Base-by-base conservation (phyloP, 2,113 vertebrate genomes). In the Pristiophorus japonicus region DNA sequence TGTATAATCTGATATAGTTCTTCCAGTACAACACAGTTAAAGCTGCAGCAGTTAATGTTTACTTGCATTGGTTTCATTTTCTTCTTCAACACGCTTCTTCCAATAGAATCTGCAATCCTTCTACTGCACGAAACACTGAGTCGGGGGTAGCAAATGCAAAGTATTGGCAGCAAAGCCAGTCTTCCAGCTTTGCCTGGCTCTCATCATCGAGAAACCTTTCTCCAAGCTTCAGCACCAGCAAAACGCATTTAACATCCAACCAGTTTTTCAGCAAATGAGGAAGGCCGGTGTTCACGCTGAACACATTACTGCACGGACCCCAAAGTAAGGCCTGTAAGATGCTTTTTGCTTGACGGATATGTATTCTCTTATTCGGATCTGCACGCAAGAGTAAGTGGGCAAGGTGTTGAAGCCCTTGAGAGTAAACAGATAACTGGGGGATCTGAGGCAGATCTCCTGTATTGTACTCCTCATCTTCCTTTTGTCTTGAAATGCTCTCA, bases 291-390 rank as follows among this genome's bases (percentile, higher is more conserved):
- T 96, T 96, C n/a, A 85, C 95, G 78, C 97, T 95, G 0, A 97
- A 96, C 95, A 98, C 96, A 24, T 97, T 96, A 2, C 95, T 95
- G 2, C 96, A 96, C 0, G 98, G 98, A 0, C 98, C 98, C 98
- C 98, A 99, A 95, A 99, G 97, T 95, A 98, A 96, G 30, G 96
- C 97, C 97, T 98, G 98, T 95, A 99, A 97, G 14, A 96, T 96
- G 14, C n/a, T 95, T 88, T 96, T 96, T 0, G 96, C 96, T 95
- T 95, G 96, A 63, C 95, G n/a, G 1, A 97, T 59, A 81, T 97
- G 96, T 75, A 96, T 63, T 81, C 96, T 96, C 24, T 78, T 47
- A 0, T 27, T 51, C 4, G 96, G 96, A 0, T 97, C 96, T 42
- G 96, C 95, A 20, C 96, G 96, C 47, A 97, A 97, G 1, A 98